These are phyloP conservation scores for Clitarchus hookeri DNA, from an alignment of 2,888 invertebrate species.

Conservation along the genomic window DNA sequence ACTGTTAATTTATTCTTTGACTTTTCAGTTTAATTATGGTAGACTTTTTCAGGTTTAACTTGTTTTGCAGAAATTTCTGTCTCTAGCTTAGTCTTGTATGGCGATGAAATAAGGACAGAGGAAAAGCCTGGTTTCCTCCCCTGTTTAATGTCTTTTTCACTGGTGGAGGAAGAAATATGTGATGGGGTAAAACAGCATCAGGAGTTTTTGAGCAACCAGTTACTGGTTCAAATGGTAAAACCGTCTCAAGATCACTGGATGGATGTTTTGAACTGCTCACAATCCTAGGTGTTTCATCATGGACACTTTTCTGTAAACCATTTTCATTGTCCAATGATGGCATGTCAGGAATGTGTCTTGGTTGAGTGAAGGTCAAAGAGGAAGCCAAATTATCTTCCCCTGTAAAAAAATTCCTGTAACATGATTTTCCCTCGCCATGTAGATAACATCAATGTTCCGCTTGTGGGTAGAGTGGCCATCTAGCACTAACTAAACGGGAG, in stretches of 20 bases:
- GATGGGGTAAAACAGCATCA: not conserved
- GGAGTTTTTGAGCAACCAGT: not conserved
- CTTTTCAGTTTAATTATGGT: not conserved
- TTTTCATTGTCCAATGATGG: not conserved
- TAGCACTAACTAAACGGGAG: slow-evolving; percentile 36
- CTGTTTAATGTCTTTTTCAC: slow-evolving; percentile 10
- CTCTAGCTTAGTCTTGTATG: slow-evolving; percentile 4
- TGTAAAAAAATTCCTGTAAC: slow-evolving; percentile 7
- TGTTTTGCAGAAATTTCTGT: no score
- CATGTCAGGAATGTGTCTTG: not conserved
- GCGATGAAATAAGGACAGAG: not conserved
- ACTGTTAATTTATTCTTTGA: not conserved
- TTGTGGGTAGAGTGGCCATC: slow-evolving; percentile 48
- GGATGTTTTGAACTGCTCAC: not conserved
- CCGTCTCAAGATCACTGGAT: not conserved
- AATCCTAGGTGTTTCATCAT: no score
- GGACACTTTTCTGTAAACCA: no score
- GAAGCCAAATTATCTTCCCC: not conserved
- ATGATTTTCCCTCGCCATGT: not conserved
- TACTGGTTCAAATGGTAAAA: not conserved
- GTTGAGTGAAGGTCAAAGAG: not conserved
- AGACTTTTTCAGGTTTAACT: no score
- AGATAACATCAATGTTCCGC: slow-evolving; percentile 23
- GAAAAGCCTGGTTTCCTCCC: not conserved
- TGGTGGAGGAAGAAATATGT: not conserved